A percentile compares a stretch with the other conserved stretches of the same genome.
These are phyloP conservation scores for Harpalus rufipes DNA, from an alignment of 2,888 invertebrate genomes.

Conservation along the genomic window DNA sequence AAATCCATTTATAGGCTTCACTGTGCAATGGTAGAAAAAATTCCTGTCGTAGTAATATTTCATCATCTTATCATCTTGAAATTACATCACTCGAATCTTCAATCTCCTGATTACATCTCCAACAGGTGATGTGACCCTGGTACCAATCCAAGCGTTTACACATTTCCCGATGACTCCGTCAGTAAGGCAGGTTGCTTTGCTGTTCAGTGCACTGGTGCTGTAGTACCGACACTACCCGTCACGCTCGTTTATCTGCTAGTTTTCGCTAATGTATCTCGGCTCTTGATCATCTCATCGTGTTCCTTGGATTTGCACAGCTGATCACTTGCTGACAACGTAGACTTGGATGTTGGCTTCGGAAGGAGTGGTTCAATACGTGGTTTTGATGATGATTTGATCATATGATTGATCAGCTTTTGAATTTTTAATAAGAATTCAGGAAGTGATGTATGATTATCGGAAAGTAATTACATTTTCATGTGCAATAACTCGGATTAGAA, in stretches of 20 bases:
- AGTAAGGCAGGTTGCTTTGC: conserved; percentile 30
- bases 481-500: too few relatives aligned
- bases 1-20: too few relatives aligned
- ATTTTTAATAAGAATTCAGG: neutral
- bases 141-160: conserved; percentile 9
- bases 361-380: neutral
- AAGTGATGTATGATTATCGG: neutral
- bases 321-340: neutral
- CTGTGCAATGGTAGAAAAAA: too few relatives aligned
- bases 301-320: conserved; percentile 60
- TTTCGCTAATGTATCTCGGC: conserved; percentile 64
- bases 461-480: neutral
- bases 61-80: too few relatives aligned
- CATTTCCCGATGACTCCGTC: conserved; percentile 13
- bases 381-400: neutral
- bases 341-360: neutral
- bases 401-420: neutral
- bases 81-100: too few relatives aligned
- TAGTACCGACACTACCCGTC: conserved; percentile 58
- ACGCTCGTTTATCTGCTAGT: conserved; percentile 57
- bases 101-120: too few relatives aligned
- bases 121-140: too few relatives aligned
- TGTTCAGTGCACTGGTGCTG: conserved; percentile 4
- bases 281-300: conserved; percentile 63
- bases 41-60: too few relatives aligned